Evolutionary conservation across 64 coral and sea anemone genomes (phyloP), one percentile per base, ranked within the genome.

Genomic region (Trachythela sp.): DNA sequence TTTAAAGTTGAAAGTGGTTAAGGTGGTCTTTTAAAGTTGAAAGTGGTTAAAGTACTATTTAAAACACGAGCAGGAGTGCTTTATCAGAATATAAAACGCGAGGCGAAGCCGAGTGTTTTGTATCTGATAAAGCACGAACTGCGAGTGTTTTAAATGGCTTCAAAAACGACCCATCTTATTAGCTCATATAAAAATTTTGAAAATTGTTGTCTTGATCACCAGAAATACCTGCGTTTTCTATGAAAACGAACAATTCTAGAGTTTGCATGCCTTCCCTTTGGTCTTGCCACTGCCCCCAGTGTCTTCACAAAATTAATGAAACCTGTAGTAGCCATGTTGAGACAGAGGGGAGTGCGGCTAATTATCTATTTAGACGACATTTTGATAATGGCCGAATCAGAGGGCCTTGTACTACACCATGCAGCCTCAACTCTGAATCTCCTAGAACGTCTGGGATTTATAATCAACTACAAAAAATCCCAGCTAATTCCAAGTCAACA

Each of bases 251-350:
- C 75, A 9, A 1, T 80, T 1, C 75, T 36, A 35, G 75, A 80
- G 20, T 80, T 80, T 37, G 75, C 75, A 1, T 80, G 75, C 75
- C 75, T 80, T 34, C 75, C 75, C 0, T 80, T 35, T 22, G 75
- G 75, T 2, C 33, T 72, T 24, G 18, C 68, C 68, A 72, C 68
- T 24, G 68, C 68, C 14, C 68, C 68, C 17, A 27, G 33, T 1
- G 68, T 72, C 11, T 80, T 80, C 75, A 80, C 75, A 30, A 80
- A 80, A 37, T 36, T 80, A 22, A 80, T 80, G 75, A 80, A 80
- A 80, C 75, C 75, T 39, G 75, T 80, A 35, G 9, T 80, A 80
- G 75, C 75, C 0, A 6, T 39, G 9, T 37, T 80, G 11, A 35
- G 75, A 80, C 75, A 80, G 75, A 80, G 30, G 75, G 75, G 75